These are phyloP conservation scores for Nemotelus pantherinus DNA, from an alignment of 2,888 invertebrate genomes.

Conservation along the genomic window DNA sequence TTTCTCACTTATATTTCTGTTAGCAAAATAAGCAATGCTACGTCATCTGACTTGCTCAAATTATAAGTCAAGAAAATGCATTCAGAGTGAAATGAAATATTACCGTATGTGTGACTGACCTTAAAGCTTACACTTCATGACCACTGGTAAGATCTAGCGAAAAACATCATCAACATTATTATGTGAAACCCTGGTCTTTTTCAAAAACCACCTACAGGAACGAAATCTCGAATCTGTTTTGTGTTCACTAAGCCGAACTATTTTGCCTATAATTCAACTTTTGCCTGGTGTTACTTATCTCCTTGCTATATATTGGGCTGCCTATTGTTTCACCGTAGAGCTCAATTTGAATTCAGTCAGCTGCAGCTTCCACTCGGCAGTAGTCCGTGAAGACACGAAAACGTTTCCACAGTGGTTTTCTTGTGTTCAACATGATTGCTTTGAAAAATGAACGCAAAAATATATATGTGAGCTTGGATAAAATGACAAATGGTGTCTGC, in stretches of 20 bases:
- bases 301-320: background rate
- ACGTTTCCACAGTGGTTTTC: background rate
- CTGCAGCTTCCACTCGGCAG: background rate
- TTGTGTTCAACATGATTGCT: background rate
- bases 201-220: conserved; percentile 7
- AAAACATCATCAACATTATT: background rate
- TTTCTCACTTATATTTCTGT: too few relatives aligned
- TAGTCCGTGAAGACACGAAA: background rate
- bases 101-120: background rate
- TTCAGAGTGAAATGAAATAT: background rate
- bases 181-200: background rate
- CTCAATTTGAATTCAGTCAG: background rate
- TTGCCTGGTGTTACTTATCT: background rate
- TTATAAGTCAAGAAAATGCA: too few relatives aligned
- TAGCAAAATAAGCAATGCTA: too few relatives aligned
- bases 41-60: too few relatives aligned
- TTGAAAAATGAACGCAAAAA: background rate
- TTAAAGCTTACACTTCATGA: background rate
- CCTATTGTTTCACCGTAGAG: background rate
- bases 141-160: background rate
- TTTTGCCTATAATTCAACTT: conserved; percentile 25
- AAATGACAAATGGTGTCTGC: conserved; percentile 17
- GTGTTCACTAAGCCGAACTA: background rate
- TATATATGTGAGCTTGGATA: background rate
- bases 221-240: conserved; percentile 29